These are phyloP conservation scores for Lepeophtheirus salmonis DNA, from an alignment of 1,140 invertebrate species.

Conservation along the genomic window DNA sequence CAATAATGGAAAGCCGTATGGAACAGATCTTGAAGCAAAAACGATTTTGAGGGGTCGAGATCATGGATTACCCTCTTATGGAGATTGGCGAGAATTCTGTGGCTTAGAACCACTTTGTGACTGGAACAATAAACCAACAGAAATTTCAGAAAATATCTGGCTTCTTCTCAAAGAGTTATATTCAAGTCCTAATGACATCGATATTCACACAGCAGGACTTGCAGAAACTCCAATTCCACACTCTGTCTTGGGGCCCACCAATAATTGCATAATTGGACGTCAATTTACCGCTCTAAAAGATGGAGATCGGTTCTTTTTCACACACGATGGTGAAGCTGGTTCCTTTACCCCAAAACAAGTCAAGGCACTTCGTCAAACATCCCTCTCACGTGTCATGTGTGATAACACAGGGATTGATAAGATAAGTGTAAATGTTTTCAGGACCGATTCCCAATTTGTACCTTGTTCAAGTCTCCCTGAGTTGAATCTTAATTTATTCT, in stretches of 20 bases:
- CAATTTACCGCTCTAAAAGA: constrained; percentile 1
- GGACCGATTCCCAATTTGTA: not conserved
- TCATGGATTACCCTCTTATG: constrained; percentile 9
- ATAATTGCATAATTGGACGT: not conserved
- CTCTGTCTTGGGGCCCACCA: constrained; percentile 42
- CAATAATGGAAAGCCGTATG: constrained; percentile 19
- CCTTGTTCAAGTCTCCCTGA: not conserved
- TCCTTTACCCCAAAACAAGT: constrained; percentile 23
- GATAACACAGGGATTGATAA: constrained; percentile 19
- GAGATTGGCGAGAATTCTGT: not conserved
- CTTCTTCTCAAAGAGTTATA: constrained; percentile 1
- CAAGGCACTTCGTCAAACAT: constrained; percentile 9
- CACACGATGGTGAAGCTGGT: constrained; percentile 24
- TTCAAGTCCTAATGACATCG: constrained; percentile 29
- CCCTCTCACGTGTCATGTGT: constrained; percentile 21
- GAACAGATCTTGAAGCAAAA: constrained; percentile 7
- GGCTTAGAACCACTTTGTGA: not conserved
- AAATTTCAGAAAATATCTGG: constrained; percentile 16
- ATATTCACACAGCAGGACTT: constrained; percentile 30
- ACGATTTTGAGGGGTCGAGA: constrained; percentile 12
- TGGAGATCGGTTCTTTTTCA: constrained; percentile 24
- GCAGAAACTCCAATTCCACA: constrained; percentile 36
- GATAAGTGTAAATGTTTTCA: constrained; percentile 18
- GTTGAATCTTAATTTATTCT: not conserved
- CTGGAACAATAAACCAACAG: not conserved